These are phyloP conservation scores for Parthenolecanium corni DNA, from an alignment of 2,888 invertebrate species.

Conservation along the genomic window DNA sequence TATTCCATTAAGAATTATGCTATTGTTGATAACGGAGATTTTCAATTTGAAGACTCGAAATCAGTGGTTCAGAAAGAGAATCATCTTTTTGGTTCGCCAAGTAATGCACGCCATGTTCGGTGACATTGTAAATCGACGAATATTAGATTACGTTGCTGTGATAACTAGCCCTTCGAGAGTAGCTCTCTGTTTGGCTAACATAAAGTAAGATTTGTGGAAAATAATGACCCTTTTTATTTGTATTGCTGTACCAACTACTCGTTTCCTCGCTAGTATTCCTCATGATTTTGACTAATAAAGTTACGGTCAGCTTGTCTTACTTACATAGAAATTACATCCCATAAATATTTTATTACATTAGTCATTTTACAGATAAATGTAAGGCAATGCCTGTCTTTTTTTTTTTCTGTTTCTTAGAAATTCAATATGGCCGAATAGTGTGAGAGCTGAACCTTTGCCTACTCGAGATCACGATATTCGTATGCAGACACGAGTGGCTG, in stretches of 20 bases:
- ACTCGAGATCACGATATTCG: slow-evolving; percentile 48
- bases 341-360: too few relatives aligned
- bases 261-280: background rate
- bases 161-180: slow-evolving; percentile 80
- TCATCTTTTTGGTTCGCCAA: slow-evolving; percentile 62
- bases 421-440: slow-evolving; percentile 50
- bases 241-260: background rate
- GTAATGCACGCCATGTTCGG: slow-evolving; percentile 70
- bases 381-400: too few relatives aligned
- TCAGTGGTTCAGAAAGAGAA: slow-evolving; percentile 66
- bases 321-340: too few relatives aligned
- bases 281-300: slow-evolving; percentile 7
- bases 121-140: slow-evolving; percentile 72
- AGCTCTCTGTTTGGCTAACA: slow-evolving; percentile 40
- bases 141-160: slow-evolving; percentile 74
- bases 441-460: slow-evolving; percentile 44
- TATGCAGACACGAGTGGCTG: slow-evolving; percentile 69
- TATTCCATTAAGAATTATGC: slow-evolving; percentile 66
- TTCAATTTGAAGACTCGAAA: slow-evolving; percentile 70
- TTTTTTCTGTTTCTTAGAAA: slow-evolving; percentile 39
- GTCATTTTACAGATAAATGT: too few relatives aligned
- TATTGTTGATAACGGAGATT: slow-evolving; percentile 71
- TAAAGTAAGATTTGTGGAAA: slow-evolving; percentile 22
- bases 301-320: too few relatives aligned
- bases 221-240: too few relatives aligned